Evolutionary conservation across 1,140 invertebrate species (phyloP), one percentile per base, ranked within the genome.

Genomic region (Cydia strobilella): DNA sequence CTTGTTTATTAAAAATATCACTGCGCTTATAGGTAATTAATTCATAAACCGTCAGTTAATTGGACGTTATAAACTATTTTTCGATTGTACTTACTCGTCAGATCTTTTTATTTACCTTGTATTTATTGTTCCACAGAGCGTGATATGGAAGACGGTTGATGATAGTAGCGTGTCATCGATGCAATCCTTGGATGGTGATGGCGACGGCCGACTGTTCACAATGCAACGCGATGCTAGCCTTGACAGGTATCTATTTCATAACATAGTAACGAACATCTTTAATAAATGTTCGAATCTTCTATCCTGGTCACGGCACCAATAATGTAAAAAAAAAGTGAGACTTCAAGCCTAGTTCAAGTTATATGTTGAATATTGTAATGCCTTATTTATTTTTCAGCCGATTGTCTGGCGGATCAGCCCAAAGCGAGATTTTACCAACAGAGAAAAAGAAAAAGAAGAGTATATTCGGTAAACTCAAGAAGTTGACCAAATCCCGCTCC

Each of bases 371-470:
- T 73, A 51, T 13, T 42, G 39, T 45, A 45, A 27, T 73, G 13
- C 62, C 10, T 71, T 25, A 35, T 18, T n/a, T 23, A 59, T 66
- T 77, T 82, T 77, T 18, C 74, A 96, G 96, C 80, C 95, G 97
- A 65, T 91, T 97, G 71, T 98, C 97, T 0, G 96, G 95, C 62
- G 96, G 96, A 20, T 98, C 97, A 6, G 96, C 96, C 0, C 96
- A 97, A 84, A 98, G 97, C 86, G 97, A 98, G 82, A 94, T 97
- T 74, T 89, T 96, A 2, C 94, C 95, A 2, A 89, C 89, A 89
- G 95, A 96, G 69, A 97, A 97, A 81, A 97, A 97, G 86, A 97
- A 97, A 86, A 96, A 96, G 87, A 96, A 96, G 88, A 95, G 96
- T 45, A 89, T 98, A 63, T 96, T 98, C 84, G 96, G 96, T 31